These are phyloP conservation scores for Plusia festucae DNA, from an alignment of 2,888 invertebrate genomes.

Conservation along the genomic window DNA sequence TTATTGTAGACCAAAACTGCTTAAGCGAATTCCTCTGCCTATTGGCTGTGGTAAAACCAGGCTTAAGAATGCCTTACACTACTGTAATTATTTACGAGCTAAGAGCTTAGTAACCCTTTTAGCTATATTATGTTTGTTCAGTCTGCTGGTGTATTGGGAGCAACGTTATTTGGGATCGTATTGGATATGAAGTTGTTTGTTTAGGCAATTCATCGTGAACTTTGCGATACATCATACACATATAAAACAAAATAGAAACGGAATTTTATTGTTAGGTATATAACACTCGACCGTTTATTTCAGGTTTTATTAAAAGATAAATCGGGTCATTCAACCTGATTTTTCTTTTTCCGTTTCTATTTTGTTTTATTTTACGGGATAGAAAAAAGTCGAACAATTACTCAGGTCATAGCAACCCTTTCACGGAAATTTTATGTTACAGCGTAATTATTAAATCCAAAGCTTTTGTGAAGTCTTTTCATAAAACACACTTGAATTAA, in stretches of 20 bases:
- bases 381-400: too few relatives aligned
- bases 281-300: too few relatives aligned
- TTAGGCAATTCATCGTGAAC: not conserved
- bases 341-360: too few relatives aligned
- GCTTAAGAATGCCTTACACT: conserved; percentile 44
- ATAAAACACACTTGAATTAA: too few relatives aligned
- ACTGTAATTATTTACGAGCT: conserved; percentile 46
- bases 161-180: conserved; percentile 14
- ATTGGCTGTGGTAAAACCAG: conserved; percentile 28
- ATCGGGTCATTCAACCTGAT: too few relatives aligned
- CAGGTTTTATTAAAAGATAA: too few relatives aligned
- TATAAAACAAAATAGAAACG: not conserved
- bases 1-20: conserved; percentile 12
- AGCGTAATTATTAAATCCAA: too few relatives aligned
- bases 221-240: not conserved
- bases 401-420: too few relatives aligned
- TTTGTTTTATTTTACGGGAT: too few relatives aligned
- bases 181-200: conserved; percentile 18
- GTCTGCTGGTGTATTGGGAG: conserved; percentile 21
- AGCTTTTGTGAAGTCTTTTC: too few relatives aligned
- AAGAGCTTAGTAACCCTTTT: conserved; percentile 37
- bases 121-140: conserved; percentile 39
- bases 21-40: conserved; percentile 35
- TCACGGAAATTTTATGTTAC: too few relatives aligned
- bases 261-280: not conserved